Evolutionary conservation across 2,797 vertebrate species (phyloP), one percentile per base, ranked within the genome.

Genomic region (Discoglossus pictus): DNA sequence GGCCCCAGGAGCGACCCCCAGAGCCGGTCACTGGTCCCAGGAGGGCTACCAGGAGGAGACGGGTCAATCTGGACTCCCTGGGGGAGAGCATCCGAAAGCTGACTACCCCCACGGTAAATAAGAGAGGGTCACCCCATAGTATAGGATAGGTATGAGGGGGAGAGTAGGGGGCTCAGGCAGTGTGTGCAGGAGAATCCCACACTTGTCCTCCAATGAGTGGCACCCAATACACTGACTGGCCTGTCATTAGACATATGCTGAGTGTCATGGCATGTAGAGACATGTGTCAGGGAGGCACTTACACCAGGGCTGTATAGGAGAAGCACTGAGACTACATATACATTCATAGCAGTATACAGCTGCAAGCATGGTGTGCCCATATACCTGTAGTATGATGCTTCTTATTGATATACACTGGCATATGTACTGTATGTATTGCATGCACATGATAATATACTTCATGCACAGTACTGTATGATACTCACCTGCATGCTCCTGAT

Each of bases 11-110:
- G 39, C 42, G 58, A 25, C 65, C 56, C 25, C 68, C 58, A 21
- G 59, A 63, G n/a, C 7, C 83, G 51, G 31, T 79, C 16, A 47
- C 60, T 21, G 60, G 75, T 36, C 48, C 76, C 51, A 83, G 85
- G 78, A 82, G 90, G 75, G 80, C 78, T 23, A 92, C 92, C 72
- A 86, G 94, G 79, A 87, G 94, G 73, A 87, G 92, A 74, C 84
- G 95, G 78, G 95, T 96, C 74, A 96, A 98, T 87, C 88, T 98
- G 80, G 96, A 98, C 88, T 98, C 94, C 10, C 87, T 98, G 71
- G 96, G 96, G 53, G 94, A 98, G 85, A 97, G 94, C 87, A 88
- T 98, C 83, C 90, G 90, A 77, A 86, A 94, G 64, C 87, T 98
- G 69, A 95, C 94, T 25, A 93, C 94, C 76, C 95, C 95, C 77